phyloP scores from a whole-genome alignment of 2,113 vertebrate genomes.

The Chaenogobius annularis region DNA sequence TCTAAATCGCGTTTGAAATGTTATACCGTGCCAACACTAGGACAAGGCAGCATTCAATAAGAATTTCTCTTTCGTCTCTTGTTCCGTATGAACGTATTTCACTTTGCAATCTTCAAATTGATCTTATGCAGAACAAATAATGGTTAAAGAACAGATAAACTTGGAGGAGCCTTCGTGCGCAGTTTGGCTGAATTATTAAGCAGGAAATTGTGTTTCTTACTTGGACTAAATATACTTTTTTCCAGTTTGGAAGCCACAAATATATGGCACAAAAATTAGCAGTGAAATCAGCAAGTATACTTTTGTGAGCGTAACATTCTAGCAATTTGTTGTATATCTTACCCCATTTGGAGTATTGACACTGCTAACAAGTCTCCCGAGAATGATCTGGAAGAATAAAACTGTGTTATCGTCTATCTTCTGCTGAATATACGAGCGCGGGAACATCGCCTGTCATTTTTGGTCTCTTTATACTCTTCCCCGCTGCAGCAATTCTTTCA shows the following conservation, averaged over 20 bases:
- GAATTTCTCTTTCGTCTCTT: constrained; percentile 26
- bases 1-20: neutral
- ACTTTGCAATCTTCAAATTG: constrained; percentile 71
- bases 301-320: constrained; percentile 18
- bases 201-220: neutral
- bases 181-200: constrained; percentile 21
- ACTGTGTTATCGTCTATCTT: constrained; percentile 16
- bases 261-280: constrained; percentile 6
- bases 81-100: constrained; percentile 42
- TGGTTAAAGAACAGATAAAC: constrained; percentile 63
- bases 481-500: constrained; percentile 44
- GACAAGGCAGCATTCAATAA: constrained; percentile 2
- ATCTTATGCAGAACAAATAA: constrained; percentile 66
- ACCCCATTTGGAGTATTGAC: constrained; percentile 32
- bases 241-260: constrained; percentile 17
- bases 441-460: constrained; percentile 46
- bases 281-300: constrained; percentile 5
- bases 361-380: constrained; percentile 22
- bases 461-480: constrained; percentile 40
- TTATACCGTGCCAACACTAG: neutral
- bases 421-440: constrained; percentile 2
- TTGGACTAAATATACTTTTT: constrained; percentile 14
- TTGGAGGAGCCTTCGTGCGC: constrained; percentile 29
- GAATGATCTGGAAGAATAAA: constrained; percentile 21
- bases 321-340: constrained; percentile 26